These are phyloP conservation scores for Rutilus rutilus DNA, from an alignment of 2,113 vertebrate species.

Conservation along the genomic window DNA sequence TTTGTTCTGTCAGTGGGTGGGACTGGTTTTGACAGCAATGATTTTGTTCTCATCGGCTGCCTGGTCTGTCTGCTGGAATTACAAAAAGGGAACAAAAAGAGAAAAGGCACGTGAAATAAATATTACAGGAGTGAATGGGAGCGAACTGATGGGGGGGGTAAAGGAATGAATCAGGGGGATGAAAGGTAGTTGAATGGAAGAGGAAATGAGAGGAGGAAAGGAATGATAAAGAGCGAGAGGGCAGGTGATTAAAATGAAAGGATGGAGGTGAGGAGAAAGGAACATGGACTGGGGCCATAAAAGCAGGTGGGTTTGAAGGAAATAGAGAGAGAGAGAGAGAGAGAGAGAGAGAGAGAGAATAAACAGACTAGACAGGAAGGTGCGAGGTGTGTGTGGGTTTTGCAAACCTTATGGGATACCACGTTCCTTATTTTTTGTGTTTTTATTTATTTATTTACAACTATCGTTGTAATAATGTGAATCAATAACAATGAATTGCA, in stretches of 20 bases:
- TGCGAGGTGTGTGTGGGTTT: background rate
- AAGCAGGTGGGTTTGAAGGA: conserved; percentile 4
- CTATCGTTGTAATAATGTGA: background rate
- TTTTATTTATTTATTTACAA: background rate
- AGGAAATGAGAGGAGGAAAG: conserved; percentile 34
- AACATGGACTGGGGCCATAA: background rate
- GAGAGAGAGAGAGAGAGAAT: too few relatives aligned
- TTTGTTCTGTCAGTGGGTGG: conserved; percentile 19
- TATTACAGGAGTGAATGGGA: conserved; percentile 28
- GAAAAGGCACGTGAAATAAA: background rate
- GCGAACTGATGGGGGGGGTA: background rate
- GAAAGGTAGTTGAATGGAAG: conserved; percentile 13
- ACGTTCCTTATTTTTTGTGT: background rate
- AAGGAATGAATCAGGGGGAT: background rate
- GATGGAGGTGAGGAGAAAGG: conserved; percentile 14
- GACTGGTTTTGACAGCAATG: background rate
- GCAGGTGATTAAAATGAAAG: conserved; percentile 16
- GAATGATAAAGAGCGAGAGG: background rate
- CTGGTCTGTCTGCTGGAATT: background rate
- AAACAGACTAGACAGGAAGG: background rate
- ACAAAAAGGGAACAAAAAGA: background rate
- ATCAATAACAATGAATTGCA: background rate
- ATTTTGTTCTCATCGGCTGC: conserved; percentile 12
- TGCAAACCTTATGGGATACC: background rate
- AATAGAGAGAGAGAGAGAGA: background rate